A percentile compares a stretch with the other conserved stretches of the same genome.
These are phyloP conservation scores for Eurytoma adleriae DNA, from an alignment of 2,888 invertebrate genomes.

Conservation along the genomic window DNA sequence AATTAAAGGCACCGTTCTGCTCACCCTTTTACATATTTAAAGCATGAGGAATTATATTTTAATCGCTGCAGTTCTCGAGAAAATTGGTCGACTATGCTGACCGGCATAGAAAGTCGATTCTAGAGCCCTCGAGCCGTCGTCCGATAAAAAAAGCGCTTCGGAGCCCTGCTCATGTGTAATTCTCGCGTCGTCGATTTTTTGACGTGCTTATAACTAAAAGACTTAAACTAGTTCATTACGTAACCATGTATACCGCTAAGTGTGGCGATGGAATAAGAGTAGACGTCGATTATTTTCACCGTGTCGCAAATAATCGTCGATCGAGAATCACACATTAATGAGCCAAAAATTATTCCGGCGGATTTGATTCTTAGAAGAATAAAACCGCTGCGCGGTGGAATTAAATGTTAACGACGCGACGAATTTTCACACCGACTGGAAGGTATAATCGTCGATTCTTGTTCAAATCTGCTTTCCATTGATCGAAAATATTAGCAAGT, in stretches of 20 bases:
- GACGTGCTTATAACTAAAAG: constrained; percentile 16
- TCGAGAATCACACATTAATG: neutral
- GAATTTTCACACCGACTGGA: constrained; percentile 22
- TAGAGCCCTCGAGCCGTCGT: constrained; percentile 8
- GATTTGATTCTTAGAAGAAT: neutral
- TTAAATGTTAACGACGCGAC: constrained; percentile 6
- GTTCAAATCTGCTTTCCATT: constrained; percentile 30
- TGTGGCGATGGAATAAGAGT: neutral
- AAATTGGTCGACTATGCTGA: constrained; percentile 14
- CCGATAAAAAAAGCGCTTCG: constrained; percentile 10
- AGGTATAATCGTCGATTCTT: neutral
- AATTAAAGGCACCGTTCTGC: constrained; percentile 34
- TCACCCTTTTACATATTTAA: constrained; percentile 40
- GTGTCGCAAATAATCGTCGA: constrained; percentile 18
- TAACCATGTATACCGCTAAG: constrained; percentile 12
- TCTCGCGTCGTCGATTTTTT: constrained; percentile 11
- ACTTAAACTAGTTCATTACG: constrained; percentile 30
- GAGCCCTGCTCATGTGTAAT: neutral
- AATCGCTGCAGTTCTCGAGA: constrained; percentile 44
- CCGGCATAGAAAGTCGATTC: constrained; percentile 48
- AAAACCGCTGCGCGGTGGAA: too few species aligned
- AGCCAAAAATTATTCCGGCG: neutral
- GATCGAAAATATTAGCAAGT: constrained; percentile 34
- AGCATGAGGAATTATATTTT: constrained; percentile 35
- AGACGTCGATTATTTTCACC: constrained; percentile 29